Conservation (phyloP, 2,113 vertebrate genomes). For the Aegotheles bennettii region DNA sequence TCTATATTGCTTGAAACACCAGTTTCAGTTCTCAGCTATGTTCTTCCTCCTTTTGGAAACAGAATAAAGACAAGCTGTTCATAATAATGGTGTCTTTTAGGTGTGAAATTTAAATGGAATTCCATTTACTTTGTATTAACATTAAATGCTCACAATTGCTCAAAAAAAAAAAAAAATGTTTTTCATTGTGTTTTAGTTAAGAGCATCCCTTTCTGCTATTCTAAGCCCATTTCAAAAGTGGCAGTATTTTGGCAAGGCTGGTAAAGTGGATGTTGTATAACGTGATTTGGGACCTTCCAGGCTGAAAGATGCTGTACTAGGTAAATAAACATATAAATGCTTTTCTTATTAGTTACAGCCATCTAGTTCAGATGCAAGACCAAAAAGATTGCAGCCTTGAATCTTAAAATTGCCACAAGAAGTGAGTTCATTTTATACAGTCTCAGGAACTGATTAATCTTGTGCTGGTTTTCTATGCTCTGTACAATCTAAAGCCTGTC, state of each 20-base stretch:
- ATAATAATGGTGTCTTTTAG: conserved; percentile 12
- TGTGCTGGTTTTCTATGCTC: conserved; percentile 44
- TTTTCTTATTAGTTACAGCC: background rate
- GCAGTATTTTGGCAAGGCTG: background rate
- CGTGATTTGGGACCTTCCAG: background rate
- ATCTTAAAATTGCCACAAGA: conserved; percentile 25
- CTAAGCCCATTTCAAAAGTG: background rate
- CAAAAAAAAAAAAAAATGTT: background rate
- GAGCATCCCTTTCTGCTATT: background rate
- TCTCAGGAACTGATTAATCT: conserved; percentile 70
- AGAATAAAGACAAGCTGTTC: background rate
- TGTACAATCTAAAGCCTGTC: conserved; percentile 64
- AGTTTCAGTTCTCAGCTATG: background rate
- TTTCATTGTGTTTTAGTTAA: background rate
- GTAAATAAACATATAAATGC: conserved; percentile 23
- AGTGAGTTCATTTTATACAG: conserved; percentile 31
- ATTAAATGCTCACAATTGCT: background rate
- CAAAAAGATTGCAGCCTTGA: background rate
- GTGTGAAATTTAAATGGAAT: conserved; percentile 40
- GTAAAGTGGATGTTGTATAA: background rate
- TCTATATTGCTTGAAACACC: background rate
- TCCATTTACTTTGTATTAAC: conserved; percentile 18
- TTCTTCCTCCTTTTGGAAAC: conserved; percentile 5
- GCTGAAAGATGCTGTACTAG: background rate
- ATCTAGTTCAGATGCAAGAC: background rate